phyloP scores from a whole-genome alignment of 1,140 invertebrate genomes.

The Proales similis region DNA sequence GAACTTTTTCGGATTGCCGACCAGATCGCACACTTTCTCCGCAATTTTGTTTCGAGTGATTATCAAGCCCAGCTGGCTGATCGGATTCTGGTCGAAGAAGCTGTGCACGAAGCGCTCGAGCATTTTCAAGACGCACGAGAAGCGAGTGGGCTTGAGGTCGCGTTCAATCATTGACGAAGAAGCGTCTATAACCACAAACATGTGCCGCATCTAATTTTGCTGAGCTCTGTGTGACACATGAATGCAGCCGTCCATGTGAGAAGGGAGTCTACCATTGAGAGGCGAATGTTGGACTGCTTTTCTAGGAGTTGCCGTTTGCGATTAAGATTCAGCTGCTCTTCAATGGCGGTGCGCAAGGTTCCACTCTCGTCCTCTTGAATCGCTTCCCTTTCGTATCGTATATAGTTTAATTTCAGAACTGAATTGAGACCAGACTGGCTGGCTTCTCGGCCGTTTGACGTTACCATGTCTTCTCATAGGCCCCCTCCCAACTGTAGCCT shows the following conservation, averaged over 20 bases:
- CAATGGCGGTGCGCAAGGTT: constrained; percentile 73
- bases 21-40: constrained; percentile 79
- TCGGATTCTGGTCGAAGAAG: constrained; percentile 96
- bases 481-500: constrained; percentile 90
- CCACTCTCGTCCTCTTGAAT: constrained; percentile 91
- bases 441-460: not conserved
- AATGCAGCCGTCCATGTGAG: not conserved
- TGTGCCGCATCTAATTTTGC: constrained; percentile 62
- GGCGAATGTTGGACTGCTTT: constrained; percentile 64
- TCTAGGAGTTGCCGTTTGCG: constrained; percentile 69
- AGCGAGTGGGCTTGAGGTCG: constrained; percentile 87
- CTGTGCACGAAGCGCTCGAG: constrained; percentile 87
- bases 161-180: constrained; percentile 86
- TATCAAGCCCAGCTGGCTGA: constrained; percentile 89
- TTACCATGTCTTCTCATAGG: constrained; percentile 67
- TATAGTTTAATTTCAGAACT: constrained; percentile 16
- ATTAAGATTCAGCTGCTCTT: constrained; percentile 79
- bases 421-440: not conserved
- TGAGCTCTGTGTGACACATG: not conserved
- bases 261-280: constrained; percentile 65
- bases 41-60: constrained; percentile 83
- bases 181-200: constrained; percentile 82
- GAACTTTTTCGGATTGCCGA: constrained; percentile 57
- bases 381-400: constrained; percentile 68
- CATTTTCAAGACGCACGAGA: constrained; percentile 79